Conservation (phyloP, 92 coral and sea anemone species). For the Plumapathes pennacea region DNA sequence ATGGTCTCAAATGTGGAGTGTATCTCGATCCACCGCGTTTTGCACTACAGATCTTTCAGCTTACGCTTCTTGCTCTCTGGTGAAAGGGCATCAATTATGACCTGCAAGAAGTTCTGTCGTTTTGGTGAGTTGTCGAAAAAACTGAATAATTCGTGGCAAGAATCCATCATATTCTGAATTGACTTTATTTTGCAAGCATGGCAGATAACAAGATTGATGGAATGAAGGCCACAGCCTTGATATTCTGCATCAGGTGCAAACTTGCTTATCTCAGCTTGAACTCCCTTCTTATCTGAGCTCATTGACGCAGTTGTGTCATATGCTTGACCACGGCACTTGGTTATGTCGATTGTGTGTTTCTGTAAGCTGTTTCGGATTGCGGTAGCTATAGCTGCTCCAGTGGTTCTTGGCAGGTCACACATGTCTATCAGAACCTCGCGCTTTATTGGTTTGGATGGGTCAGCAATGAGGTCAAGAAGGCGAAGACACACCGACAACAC, state of each 20-base stretch:
- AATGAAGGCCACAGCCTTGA: slow-evolving; percentile 73
- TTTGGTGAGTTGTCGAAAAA: slow-evolving; percentile 85
- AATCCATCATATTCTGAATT: slow-evolving; percentile 70
- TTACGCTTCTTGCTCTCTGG: slow-evolving; percentile 65
- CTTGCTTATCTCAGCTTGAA: slow-evolving; percentile 68
- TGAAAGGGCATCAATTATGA: slow-evolving; percentile 65
- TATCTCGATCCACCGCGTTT: slow-evolving; percentile 63
- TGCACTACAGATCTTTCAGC: slow-evolving; percentile 63
- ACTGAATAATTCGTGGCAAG: slow-evolving; percentile 61
- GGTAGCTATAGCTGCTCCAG: slow-evolving; percentile 59
- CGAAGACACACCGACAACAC: slow-evolving; percentile 69
- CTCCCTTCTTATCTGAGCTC: slow-evolving; percentile 75
- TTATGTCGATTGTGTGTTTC: slow-evolving; percentile 60
- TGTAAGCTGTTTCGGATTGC: slow-evolving; percentile 66
- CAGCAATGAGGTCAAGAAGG: slow-evolving; percentile 64
- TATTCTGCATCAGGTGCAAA: slow-evolving; percentile 72
- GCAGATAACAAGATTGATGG: slow-evolving; percentile 66
- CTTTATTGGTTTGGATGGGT: slow-evolving; percentile 56
- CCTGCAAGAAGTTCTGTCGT: slow-evolving; percentile 68
- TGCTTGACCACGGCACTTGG: slow-evolving; percentile 74
- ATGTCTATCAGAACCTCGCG: slow-evolving; percentile 64
- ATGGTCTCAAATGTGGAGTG: slow-evolving; percentile 63
- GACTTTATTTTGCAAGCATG: slow-evolving; percentile 59
- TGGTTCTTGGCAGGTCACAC: slow-evolving; percentile 68
- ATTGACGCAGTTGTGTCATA: slow-evolving; percentile 68